Base-by-base conservation (phyloP, 2,797 vertebrate species). In the Mionectes olivaceus region DNA sequence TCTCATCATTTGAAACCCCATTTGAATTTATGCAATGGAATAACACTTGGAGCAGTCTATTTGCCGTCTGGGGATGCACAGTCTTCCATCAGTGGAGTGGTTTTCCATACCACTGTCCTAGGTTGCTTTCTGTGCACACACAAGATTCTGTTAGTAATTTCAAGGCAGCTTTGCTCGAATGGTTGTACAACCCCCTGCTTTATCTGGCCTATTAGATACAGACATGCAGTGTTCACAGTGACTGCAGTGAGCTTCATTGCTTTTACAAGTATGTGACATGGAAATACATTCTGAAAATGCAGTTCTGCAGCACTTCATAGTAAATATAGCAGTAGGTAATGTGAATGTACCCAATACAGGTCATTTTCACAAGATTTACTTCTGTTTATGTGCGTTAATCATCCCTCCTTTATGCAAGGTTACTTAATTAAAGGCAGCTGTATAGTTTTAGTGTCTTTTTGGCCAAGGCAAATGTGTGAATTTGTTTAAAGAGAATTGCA, bases 291-390 rank as follows among this genome's bases (percentile, higher is more conserved):
- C 49, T 87, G 70, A 43, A 82, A 84, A 67, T 23, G 30, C 21
- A 68, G 19, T 71, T 75, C 10, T 24, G 43, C 12, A 56, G 27
- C 22, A 55, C 17, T 1, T 59, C 19, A 5, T 19, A 79, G 43
- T 60, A 65, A 56, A 35, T 68, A 47, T 28, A 9, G 21, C 7
- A 35, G 41, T 52, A 43, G 10, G 15, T 78, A 43, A 76, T 0
- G 2, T 49, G 32, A 10, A 16, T 56, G 21, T 76, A 28, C 16
- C 19, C 10, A 19, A 0, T 73, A 23, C 1, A 7, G 16, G 25
- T 32, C 5, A 23, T 60, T 94, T 52, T 27, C 33, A 64, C 4
- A 10, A n/a, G 10, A 59, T 41, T 78, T 64, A 41, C 6, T 11
- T 84, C 49, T 74, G 9, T 43, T 65, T 43, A 43, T 46, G 6